Conservation (phyloP, 2,888 invertebrate species). For the Melipona bicolor region DNA sequence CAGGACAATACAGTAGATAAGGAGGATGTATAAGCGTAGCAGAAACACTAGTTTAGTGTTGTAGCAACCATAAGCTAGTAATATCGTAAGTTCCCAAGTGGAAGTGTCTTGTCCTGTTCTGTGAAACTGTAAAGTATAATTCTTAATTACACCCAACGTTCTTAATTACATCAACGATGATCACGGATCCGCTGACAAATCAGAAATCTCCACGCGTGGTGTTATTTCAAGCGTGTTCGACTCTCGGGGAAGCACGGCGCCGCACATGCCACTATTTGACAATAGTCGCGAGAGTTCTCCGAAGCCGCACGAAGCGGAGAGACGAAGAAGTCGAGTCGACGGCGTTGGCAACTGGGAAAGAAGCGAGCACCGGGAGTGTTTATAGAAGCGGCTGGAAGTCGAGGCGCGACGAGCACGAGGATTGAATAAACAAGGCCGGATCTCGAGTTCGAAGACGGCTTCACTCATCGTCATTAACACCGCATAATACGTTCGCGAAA, state of each 20-base stretch:
- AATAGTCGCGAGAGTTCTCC: conserved; percentile 32
- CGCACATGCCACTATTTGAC: conserved; percentile 4
- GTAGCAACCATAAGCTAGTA: too few species aligned
- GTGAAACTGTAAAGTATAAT: too few species aligned
- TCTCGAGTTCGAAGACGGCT: conserved; percentile 62
- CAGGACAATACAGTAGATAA: too few species aligned
- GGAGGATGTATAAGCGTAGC: too few species aligned
- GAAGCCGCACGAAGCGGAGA: conserved; percentile 27
- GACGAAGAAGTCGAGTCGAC: conserved; percentile 48
- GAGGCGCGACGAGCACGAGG: conserved; percentile 52
- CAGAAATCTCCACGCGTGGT: background rate
- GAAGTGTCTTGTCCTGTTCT: too few species aligned
- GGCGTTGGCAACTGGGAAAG: conserved; percentile 51
- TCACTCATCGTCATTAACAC: conserved; percentile 72
- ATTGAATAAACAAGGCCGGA: conserved; percentile 64
- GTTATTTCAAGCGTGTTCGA: conserved; percentile 33
- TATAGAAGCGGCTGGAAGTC: conserved; percentile 65
- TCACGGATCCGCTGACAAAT: background rate
- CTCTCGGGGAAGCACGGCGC: conserved; percentile 12
- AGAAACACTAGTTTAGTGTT: too few species aligned
- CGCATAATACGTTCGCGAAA: conserved; percentile 67
- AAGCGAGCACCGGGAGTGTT: conserved; percentile 49
- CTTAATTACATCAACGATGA: too few species aligned
- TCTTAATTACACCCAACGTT: too few species aligned
- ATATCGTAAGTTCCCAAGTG: too few species aligned